Evolutionary conservation across 2,113 vertebrate genomes (phyloP), one percentile per base, ranked within the genome.

Genomic region (Stictonetta naevosa): DNA sequence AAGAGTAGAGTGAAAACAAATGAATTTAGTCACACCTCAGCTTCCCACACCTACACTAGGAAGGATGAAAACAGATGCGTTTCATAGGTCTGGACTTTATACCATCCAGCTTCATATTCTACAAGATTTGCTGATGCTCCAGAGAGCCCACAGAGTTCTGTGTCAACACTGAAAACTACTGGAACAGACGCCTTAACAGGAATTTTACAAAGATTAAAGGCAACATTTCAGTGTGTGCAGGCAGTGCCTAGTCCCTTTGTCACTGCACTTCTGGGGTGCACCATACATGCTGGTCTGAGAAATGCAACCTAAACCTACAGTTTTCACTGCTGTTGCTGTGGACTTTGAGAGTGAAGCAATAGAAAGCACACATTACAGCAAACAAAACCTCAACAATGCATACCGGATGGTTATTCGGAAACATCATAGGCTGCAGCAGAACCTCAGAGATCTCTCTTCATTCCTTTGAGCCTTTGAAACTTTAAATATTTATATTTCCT

Each of bases 401-500:
- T 5, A 13, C 23, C 7, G 26, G 13, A 3, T 12, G 19, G 34
- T 36, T 40, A 36, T 25, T 88, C 64, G 23, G 46, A 59, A 90
- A 76, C 50, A 74, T 38, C 44, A 46, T 25, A 59, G 73, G 28
- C 59, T 40, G n/a, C 50, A 77, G n/a, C n/a, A 86, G 50, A 42
- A 74, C 8, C 56, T 46, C 28, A 59, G 63, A 80, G 75, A 23
- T 50, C 59, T 81, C 88, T 14, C 17, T 92, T 64, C 8, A 7
- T 44, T 79, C 17, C 69, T 79, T 48, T 63, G n/a, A 94, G 66
- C 85, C 88, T 93, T 82, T 84, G 93, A 92, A 97, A 96, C 73
- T 38, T 84, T 74, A 94, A 97, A 96, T 97, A 97, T 97, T 96
- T 94, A 62, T 60, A 34, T 73, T 95, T 64, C 58, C 44, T 36